Percentiles rank a stretch among this genome's conserved stretches.
Evolutionary conservation across 92 coral and sea anemone species (phyloP).

Genomic region (Meandrina meandrites): DNA sequence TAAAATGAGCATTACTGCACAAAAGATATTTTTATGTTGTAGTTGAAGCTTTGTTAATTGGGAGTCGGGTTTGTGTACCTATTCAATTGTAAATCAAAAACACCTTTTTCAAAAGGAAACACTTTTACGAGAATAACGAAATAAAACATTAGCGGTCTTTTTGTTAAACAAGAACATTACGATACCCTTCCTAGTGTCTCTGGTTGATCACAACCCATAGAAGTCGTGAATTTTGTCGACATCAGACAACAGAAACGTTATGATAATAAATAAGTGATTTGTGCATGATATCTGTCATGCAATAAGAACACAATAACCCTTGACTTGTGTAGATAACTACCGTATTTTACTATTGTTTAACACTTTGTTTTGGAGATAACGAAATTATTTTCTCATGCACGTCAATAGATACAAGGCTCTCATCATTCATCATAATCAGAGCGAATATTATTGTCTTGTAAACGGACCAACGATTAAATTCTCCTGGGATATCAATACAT

Average conservation of each 20-base stretch:
- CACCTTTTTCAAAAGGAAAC: slow-evolving; percentile 33
- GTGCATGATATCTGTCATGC: neutral
- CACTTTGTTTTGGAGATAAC: neutral
- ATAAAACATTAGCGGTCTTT: slow-evolving; percentile 1
- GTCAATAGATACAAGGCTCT: neutral
- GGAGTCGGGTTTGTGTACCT: slow-evolving; percentile 15
- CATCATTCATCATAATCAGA: neutral
- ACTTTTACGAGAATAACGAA: neutral
- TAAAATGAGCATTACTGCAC: neutral
- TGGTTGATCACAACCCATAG: neutral
- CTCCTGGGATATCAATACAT: neutral
- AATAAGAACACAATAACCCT: neutral
- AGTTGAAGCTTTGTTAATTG: neutral
- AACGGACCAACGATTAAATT: neutral
- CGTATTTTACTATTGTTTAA: neutral
- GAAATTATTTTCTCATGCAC: neutral
- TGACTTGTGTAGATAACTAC: neutral
- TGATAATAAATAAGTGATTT: neutral
- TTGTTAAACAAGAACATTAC: slow-evolving; percentile 10
- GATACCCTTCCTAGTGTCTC: neutral
- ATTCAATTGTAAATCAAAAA: slow-evolving; percentile 3
- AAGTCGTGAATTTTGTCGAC: neutral
- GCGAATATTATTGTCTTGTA: neutral
- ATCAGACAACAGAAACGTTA: neutral
- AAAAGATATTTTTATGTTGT: slow-evolving; percentile 5